Evolutionary conservation across 2,888 invertebrate genomes (phyloP).

Genomic region (Polydesmus complanatus): DNA sequence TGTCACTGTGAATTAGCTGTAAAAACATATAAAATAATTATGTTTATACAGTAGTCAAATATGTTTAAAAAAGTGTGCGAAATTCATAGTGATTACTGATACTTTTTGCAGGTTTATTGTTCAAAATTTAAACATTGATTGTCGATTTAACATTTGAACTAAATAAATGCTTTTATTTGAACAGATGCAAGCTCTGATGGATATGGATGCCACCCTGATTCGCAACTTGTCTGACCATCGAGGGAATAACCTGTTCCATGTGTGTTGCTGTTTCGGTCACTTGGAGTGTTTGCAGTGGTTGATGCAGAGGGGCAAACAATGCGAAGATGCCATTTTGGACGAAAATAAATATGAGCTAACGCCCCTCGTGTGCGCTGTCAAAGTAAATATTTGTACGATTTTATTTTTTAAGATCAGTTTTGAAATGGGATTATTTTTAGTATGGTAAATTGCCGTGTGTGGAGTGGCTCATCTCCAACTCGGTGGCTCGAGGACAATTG

Average conservation of each 20-base stretch:
- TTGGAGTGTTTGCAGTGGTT: constrained; percentile 29
- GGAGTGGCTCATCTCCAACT: constrained; percentile 30
- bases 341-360: constrained; percentile 31
- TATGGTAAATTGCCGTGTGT: constrained; percentile 29
- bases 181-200: constrained; percentile 27
- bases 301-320: constrained; percentile 25
- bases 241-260: constrained; percentile 32
- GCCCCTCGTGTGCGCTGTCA: constrained; percentile 29
- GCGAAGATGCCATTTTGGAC: constrained; percentile 30
- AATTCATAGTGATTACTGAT: no score
- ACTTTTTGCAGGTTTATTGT: no score
- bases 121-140: no score
- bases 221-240: constrained; percentile 31
- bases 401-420: not conserved
- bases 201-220: constrained; percentile 30
- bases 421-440: constrained; percentile 20
- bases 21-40: no score
- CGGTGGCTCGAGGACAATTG: constrained; percentile 26
- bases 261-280: constrained; percentile 30
- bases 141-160: no score
- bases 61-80: no score
- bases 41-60: no score
- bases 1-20: no score
- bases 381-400: constrained; percentile 23
- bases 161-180: constrained; percentile 2